Evolutionary conservation across 2,113 vertebrate species (phyloP).

Genomic region (Hipposideros armiger): DNA sequence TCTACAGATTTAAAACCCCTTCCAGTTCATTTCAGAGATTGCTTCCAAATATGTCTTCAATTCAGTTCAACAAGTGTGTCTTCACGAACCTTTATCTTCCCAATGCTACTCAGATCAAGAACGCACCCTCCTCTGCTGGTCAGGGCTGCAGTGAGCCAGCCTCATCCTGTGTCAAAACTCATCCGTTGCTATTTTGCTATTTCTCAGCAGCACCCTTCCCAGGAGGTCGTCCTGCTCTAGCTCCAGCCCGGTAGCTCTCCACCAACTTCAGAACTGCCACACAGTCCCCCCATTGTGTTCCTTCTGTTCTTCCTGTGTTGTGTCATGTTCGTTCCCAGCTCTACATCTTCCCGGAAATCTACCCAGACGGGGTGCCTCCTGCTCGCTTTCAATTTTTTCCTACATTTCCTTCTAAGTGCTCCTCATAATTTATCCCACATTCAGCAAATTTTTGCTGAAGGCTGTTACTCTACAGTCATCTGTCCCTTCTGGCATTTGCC

Average conservation of each 20-base stretch:
- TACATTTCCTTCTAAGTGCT: background rate
- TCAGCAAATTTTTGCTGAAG: background rate
- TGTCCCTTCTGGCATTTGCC: background rate
- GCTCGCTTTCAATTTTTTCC: background rate
- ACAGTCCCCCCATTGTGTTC: background rate
- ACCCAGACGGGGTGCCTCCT: background rate
- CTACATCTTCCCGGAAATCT: background rate
- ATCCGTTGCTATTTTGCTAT: background rate
- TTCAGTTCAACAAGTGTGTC: background rate
- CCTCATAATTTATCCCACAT: background rate
- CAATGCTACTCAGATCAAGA: background rate
- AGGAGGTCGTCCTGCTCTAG: too few relatives aligned
- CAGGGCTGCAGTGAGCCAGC: background rate
- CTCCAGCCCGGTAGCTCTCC: background rate
- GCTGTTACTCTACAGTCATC: background rate
- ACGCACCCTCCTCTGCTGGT: background rate
- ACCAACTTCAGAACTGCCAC: background rate
- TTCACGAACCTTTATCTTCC: background rate
- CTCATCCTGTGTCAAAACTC: background rate
- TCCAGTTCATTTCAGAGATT: background rate
- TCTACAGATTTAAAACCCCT: background rate
- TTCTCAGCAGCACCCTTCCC: too few relatives aligned
- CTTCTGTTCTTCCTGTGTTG: background rate
- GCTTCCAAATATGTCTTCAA: background rate
- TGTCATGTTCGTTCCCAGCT: background rate